Percentiles rank a stretch among this genome's conserved stretches.
Evolutionary conservation across 35 echinoderm and acorn worm species (phyloP).

Genomic region (Hemicentrotus pulcherrimus): DNA sequence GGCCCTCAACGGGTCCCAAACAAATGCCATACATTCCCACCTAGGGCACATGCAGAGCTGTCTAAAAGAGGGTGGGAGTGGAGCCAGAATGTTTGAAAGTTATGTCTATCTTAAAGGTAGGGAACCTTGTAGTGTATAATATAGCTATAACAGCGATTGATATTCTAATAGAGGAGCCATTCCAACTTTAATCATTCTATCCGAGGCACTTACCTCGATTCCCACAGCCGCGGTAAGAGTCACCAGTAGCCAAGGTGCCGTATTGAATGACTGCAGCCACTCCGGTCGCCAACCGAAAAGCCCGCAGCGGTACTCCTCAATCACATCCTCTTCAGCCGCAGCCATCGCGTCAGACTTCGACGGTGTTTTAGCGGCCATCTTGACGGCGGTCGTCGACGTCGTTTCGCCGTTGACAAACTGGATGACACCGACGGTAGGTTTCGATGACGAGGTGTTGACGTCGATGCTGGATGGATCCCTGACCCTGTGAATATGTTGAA

Average conservation of each 20-base stretch:
- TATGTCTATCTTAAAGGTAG: too few species aligned
- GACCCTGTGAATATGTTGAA: background rate
- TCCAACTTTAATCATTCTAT: too few species aligned
- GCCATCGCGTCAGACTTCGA: slow-evolving; percentile 30
- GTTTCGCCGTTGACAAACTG: slow-evolving; percentile 20
- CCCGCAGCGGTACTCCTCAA: slow-evolving; percentile 21
- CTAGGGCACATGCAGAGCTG: too few species aligned
- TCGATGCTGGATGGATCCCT: background rate
- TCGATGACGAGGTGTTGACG: background rate
- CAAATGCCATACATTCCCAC: too few species aligned
- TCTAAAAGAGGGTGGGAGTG: too few species aligned
- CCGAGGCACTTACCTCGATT: background rate
- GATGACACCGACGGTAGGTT: background rate
- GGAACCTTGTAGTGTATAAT: too few species aligned
- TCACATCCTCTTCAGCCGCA: background rate
- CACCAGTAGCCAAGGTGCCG: slow-evolving; percentile 25
- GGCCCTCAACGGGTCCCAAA: too few species aligned
- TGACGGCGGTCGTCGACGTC: background rate
- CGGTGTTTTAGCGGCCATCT: slow-evolving; percentile 3
- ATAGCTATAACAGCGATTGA: too few species aligned
- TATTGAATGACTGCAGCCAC: slow-evolving; percentile 46
- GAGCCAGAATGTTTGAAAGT: too few species aligned
- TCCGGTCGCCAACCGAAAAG: slow-evolving; percentile 17
- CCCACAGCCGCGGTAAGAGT: background rate
- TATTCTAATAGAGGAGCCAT: too few species aligned